A percentile compares a stretch with the other conserved stretches of the same genome.
phyloP scores from a whole-genome alignment of 2,113 vertebrate genomes.

The Nyctibius bracteatus region DNA sequence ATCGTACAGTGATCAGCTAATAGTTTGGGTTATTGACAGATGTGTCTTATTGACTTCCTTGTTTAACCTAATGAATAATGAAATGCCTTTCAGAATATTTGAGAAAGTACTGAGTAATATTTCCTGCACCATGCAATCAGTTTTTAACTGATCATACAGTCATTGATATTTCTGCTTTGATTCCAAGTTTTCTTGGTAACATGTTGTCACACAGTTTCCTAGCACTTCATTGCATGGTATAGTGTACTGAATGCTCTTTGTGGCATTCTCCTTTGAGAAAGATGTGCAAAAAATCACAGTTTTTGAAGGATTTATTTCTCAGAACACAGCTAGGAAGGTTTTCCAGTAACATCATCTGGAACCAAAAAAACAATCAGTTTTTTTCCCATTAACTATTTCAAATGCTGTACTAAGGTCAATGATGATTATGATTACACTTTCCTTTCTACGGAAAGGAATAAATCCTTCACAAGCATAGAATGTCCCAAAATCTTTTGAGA shows the following conservation, averaged over 20 bases:
- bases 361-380: neutral
- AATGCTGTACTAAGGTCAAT: neutral
- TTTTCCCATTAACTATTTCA: neutral
- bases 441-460: neutral
- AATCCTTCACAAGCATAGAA: neutral
- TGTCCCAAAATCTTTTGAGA: neutral
- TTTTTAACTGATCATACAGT: neutral
- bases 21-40: neutral
- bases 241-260: neutral
- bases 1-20: neutral
- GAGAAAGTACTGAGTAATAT: neutral
- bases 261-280: neutral
- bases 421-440: neutral
- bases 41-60: neutral
- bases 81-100: neutral
- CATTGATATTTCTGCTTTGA: constrained; percentile 3
- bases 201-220: neutral
- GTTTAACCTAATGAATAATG: constrained; percentile 4
- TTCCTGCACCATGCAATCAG: neutral
- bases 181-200: neutral
- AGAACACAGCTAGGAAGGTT: neutral
- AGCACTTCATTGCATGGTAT: neutral
- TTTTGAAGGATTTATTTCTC: neutral
- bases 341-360: neutral
- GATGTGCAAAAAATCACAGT: neutral